Evolutionary conservation across 2,113 vertebrate species (phyloP), one percentile per base, ranked within the genome.

Genomic region (Tor tambroides): DNA sequence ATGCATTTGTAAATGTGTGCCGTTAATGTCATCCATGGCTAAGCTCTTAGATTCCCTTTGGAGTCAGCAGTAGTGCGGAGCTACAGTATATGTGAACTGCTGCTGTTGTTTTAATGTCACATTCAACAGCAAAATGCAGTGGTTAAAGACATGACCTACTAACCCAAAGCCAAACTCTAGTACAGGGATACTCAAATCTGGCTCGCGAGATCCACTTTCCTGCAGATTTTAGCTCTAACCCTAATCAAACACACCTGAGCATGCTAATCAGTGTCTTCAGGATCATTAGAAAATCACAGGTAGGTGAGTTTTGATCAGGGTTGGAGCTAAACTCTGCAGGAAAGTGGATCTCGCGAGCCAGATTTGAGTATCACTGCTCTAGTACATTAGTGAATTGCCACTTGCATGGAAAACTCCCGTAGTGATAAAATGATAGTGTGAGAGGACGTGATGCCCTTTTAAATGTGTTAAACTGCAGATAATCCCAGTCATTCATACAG

Each of bases 401-500:
- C 56, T 28, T 81, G 46, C 49, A 78, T 30, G 49, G 15, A 65
- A 81, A 46, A 26, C 35, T 63, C 35, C 56, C 14, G 65, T n/a
- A 59, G 56, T 54, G 4, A 6, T 56, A 35, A 21, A 65, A 19
- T 38, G 9, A 81, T 11, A 19, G 11, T 41, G 80, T 30, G 38
- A 46, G 59, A 46, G 38, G 23, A 65, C 23, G 7, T 19, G n/a
- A 81, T 65, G 38, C 59, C 59, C 80, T 81, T 43, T 65, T 14
- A 81, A 81, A 81, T 11, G 80, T 65, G 38, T 46, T 81, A 67
- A 81, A 65, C 59, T 81, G 59, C 19, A 46, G 59, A 46, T 46
- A 43, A 81, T 81, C 59, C 59, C n/a, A 81, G 19, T 81, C 80
- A 43, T 30, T 80, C 79, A 26, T 41, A 26, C 54, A 80, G 56